Evolutionary conservation across 2,888 invertebrate genomes (phyloP).

Genomic region (Beris morrisii): DNA sequence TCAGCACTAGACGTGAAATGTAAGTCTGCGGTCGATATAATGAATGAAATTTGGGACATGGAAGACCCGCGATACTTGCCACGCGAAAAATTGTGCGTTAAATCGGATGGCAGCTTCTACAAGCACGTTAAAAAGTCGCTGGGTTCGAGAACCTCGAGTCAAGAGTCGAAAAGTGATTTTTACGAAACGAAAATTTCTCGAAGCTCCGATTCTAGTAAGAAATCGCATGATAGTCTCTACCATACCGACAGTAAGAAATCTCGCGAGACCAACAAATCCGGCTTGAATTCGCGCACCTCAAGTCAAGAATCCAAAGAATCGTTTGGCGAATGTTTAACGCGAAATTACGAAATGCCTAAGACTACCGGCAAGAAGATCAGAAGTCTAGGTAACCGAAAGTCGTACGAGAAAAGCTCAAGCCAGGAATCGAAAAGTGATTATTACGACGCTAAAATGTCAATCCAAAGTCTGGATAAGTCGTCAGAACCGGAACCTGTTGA

Average conservation of each 20-base stretch:
- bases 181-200: slow-evolving; percentile 68
- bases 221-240: slow-evolving; percentile 66
- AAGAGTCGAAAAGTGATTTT: slow-evolving; percentile 70
- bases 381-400: slow-evolving; percentile 49
- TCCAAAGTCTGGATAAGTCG: slow-evolving; percentile 37
- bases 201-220: slow-evolving; percentile 68
- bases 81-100: slow-evolving; percentile 69
- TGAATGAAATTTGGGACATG: slow-evolving; percentile 75
- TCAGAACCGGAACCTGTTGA: slow-evolving; percentile 42
- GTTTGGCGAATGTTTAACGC: slow-evolving; percentile 52
- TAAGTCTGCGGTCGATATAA: slow-evolving; percentile 69
- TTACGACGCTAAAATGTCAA: slow-evolving; percentile 64
- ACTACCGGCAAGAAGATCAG: slow-evolving; percentile 56
- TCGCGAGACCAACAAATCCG: slow-evolving; percentile 64
- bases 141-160: slow-evolving; percentile 68
- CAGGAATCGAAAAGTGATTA: slow-evolving; percentile 72
- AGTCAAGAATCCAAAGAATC: slow-evolving; percentile 64
- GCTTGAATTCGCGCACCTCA: slow-evolving; percentile 63
- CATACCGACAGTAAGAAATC: slow-evolving; percentile 69
- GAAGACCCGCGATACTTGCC: slow-evolving; percentile 77
- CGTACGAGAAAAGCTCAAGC: slow-evolving; percentile 66
- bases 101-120: slow-evolving; percentile 74
- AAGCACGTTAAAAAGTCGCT: slow-evolving; percentile 67
- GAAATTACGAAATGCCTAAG: slow-evolving; percentile 59
- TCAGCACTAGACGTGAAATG: slow-evolving; percentile 65